Percentiles rank a stretch among this genome's conserved stretches.
Conservation (phyloP, 2,888 invertebrate genomes). For the Stenchaetothrips biformis region DNA sequence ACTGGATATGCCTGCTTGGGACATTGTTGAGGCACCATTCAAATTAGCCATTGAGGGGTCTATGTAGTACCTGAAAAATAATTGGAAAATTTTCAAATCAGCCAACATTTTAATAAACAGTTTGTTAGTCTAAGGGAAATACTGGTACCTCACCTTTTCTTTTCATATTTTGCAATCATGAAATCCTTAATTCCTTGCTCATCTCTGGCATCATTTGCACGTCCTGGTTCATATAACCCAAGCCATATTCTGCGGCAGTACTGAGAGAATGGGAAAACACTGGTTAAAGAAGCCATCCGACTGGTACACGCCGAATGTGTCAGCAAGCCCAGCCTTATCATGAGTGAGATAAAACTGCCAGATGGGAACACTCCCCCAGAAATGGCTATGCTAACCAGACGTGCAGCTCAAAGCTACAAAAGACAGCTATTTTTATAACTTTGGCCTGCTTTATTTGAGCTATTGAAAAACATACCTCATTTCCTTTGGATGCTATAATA, state of each 20-base stretch:
- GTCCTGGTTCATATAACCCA: conserved; percentile 71
- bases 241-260: conserved; percentile 90
- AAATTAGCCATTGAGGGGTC: conserved; percentile 27
- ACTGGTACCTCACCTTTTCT: conserved; percentile 60
- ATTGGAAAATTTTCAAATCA: neutral
- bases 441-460: neutral
- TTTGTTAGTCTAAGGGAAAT: neutral
- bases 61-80: conserved; percentile 31
- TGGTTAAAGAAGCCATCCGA: too few relatives aligned
- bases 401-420: too few relatives aligned
- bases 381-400: too few relatives aligned
- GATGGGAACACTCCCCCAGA: neutral
- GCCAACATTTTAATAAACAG: neutral
- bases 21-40: neutral
- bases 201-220: conserved; percentile 63
- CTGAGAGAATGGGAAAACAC: conserved; percentile 42
- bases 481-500: conserved; percentile 81
- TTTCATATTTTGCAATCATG: conserved; percentile 93
- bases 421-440: too few relatives aligned
- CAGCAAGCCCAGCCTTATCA: too few relatives aligned
- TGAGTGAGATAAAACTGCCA: neutral
- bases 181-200: conserved; percentile 88
- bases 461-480: conserved; percentile 56
- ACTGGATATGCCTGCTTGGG: neutral
- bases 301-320: too few relatives aligned